Conservation (phyloP, 2,797 vertebrate genomes). For the Oryzias dopingdopingensis region DNA sequence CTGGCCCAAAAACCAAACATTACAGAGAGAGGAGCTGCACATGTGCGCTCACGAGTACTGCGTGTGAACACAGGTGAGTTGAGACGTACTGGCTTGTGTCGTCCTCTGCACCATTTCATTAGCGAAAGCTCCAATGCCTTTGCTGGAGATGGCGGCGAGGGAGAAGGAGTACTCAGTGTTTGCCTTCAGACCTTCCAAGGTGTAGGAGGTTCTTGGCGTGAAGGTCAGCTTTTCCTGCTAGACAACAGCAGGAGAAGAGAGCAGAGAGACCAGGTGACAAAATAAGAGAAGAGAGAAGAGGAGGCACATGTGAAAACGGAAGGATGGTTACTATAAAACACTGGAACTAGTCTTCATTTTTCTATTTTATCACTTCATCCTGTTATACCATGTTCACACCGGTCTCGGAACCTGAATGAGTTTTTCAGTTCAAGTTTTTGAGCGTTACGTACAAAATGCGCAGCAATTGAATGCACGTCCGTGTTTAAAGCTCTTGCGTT, state of each 20-base stretch:
- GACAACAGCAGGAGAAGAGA: constrained; percentile 29
- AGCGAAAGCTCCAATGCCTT: constrained; percentile 95
- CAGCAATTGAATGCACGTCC: no score
- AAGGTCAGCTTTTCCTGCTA: constrained; percentile 87
- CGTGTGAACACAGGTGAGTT: constrained; percentile 21
- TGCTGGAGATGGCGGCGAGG: constrained; percentile 91
- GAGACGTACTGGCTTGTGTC: constrained; percentile 96
- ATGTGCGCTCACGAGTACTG: constrained; percentile 12
- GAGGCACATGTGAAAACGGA: constrained; percentile 16
- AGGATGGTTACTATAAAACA: constrained; percentile 22
- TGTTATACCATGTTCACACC: no score
- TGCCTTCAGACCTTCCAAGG: constrained; percentile 90
- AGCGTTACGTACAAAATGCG: no score
- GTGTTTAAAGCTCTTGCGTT: no score
- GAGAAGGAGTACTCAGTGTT: constrained; percentile 96
- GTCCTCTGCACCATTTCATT: constrained; percentile 92
- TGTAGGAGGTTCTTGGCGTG: constrained; percentile 84
- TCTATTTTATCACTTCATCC: constrained; percentile 22
- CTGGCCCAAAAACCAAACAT: constrained; percentile 19
- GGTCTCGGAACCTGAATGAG: no score
- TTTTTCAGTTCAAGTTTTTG: no score
- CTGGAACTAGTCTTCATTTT: constrained; percentile 39
- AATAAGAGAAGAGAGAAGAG: background rate
- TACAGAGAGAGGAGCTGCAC: constrained; percentile 12
- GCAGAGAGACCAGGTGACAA: constrained; percentile 12